A percentile compares a stretch with the other conserved stretches of the same genome.
Evolutionary conservation across 1,140 invertebrate genomes (phyloP).

Genomic region (Leptinotarsa lineolata): DNA sequence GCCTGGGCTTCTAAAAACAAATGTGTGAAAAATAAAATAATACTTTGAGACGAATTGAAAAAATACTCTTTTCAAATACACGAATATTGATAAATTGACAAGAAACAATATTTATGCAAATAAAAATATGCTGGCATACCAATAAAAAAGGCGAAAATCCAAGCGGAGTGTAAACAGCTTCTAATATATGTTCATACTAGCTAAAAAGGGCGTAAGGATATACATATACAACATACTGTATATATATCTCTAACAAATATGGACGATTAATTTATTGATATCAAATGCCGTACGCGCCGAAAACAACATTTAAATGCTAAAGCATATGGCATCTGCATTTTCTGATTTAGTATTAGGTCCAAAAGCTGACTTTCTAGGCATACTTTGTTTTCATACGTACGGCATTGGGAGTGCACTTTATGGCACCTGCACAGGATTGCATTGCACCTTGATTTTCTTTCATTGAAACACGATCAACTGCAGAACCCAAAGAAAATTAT

Average conservation of each 20-base stretch:
- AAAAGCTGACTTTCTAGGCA: conserved; percentile 26
- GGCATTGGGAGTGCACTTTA: conserved; percentile 23
- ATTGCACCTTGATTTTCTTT: conserved; percentile 19
- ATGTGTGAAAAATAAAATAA: background rate
- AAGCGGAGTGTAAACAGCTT: conserved; percentile 34
- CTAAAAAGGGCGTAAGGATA: conserved; percentile 36
- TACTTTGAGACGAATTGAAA: background rate
- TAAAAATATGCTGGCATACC: conserved; percentile 29
- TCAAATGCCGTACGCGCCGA: conserved; percentile 36
- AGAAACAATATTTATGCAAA: conserved; percentile 17
- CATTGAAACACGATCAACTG: background rate
- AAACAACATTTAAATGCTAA: conserved; percentile 26
- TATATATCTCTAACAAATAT: conserved; percentile 52
- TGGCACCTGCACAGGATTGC: conserved; percentile 19
- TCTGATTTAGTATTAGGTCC: conserved; percentile 1
- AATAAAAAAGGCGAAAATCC: conserved; percentile 33
- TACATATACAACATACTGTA: conserved; percentile 49
- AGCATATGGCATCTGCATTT: conserved; percentile 9
- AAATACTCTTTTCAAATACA: background rate
- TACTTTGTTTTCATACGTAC: conserved; percentile 22
- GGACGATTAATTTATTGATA: conserved; percentile 54
- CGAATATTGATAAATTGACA: conserved; percentile 1
- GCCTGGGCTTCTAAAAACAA: background rate
- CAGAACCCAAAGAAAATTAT: background rate
- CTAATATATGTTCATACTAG: conserved; percentile 33